Conservation (phyloP, 2,888 invertebrate species). For the Parasteatoda lunata region DNA sequence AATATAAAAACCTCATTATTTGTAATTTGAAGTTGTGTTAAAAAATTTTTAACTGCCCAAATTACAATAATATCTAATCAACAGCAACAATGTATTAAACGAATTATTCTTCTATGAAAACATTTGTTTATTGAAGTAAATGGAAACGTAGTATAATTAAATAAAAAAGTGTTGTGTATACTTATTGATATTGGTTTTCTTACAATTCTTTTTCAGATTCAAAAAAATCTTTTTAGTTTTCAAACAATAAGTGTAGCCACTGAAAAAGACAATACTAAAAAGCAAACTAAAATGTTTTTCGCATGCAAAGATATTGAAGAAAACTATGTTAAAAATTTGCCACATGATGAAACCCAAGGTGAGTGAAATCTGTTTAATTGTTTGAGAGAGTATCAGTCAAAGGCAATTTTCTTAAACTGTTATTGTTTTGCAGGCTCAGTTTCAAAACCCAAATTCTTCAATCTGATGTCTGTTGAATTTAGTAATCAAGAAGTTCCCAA, state of each 20-base stretch:
- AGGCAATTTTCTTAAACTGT: neutral
- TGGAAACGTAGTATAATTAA: too few relatives aligned
- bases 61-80: too few relatives aligned
- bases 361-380: neutral
- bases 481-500: constrained; percentile 86
- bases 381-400: neutral
- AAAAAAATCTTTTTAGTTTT: constrained; percentile 84
- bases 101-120: too few relatives aligned
- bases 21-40: too few relatives aligned
- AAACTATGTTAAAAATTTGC: constrained; percentile 76
- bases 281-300: constrained; percentile 74
- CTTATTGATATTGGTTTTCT: neutral
- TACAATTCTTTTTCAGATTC: constrained; percentile 77
- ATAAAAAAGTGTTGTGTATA: too few relatives aligned
- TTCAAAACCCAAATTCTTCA: constrained; percentile 93
- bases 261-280: constrained; percentile 69
- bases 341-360: constrained; percentile 73
- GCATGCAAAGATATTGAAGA: constrained; percentile 86
- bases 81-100: too few relatives aligned
- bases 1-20: too few relatives aligned
- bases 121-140: too few relatives aligned
- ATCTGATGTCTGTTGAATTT: constrained; percentile 85
- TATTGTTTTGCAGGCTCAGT: constrained; percentile 73
- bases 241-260: constrained; percentile 50
- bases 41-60: too few relatives aligned